Evolutionary conservation across 2,797 vertebrate genomes (phyloP).

Genomic region (Astyanax mexicanus): DNA sequence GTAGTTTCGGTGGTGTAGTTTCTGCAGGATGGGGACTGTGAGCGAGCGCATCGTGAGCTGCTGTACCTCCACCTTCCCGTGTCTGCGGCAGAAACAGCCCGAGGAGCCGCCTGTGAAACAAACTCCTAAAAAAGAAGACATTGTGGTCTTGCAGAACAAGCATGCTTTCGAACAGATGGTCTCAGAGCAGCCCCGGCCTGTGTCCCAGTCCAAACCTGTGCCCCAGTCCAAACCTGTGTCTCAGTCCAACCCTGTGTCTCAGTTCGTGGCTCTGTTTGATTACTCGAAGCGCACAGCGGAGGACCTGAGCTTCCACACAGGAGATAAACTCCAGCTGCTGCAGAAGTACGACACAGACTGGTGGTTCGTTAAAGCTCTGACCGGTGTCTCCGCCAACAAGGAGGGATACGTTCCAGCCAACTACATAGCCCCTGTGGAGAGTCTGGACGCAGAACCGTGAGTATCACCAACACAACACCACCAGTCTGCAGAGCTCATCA

Average conservation of each 20-base stretch:
- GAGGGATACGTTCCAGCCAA: conserved; percentile 92
- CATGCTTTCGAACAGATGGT: too few relatives aligned
- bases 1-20: not conserved
- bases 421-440: conserved; percentile 88
- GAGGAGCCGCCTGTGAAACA: not conserved
- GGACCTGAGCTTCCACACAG: conserved; percentile 87
- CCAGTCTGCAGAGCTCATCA: too few relatives aligned
- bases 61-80: conserved; percentile 5
- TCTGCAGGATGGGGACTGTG: not conserved
- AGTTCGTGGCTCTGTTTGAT: conserved; percentile 88
- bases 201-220: too few relatives aligned
- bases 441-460: conserved; percentile 90
- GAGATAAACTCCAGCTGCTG: conserved; percentile 85
- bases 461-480: not conserved
- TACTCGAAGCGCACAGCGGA: conserved; percentile 88
- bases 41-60: not conserved
- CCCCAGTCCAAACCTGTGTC: too few relatives aligned
- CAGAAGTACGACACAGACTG: conserved; percentile 79
- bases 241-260: too few relatives aligned
- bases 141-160: not conserved
- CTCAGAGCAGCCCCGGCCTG: too few relatives aligned
- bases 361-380: conserved; percentile 86
- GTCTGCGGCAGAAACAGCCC: not conserved
- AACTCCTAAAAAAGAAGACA: not conserved
- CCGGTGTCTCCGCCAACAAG: conserved; percentile 60